Base-by-base conservation (phyloP, 1,140 invertebrate species). In the Leguminivora glycinivorella region DNA sequence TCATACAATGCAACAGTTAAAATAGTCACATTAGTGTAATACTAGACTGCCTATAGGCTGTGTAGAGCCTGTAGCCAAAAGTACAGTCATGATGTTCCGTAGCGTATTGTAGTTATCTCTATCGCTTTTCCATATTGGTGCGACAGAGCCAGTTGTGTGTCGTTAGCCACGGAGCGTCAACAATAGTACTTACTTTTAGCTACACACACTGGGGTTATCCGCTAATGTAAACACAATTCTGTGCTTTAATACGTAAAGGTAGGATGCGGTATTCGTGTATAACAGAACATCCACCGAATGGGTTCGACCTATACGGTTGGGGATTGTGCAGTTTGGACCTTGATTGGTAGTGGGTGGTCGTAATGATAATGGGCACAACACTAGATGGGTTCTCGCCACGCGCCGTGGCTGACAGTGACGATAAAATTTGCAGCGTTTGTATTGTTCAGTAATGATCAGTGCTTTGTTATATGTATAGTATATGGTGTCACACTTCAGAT, bases 1-100 rank as follows among this genome's bases (percentile, higher is more conserved):
- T 14, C 58, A 63, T 29, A 29, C 47, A 52, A 52, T 52, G 47
- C 47, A 22, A n/a, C 56, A 14, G n/a, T 31, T 63, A 29, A 63
- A 63, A n/a, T 63, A 31, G n/a, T 34, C 25, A 22, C 58, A 63
- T 34, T 63, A 63, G 10, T 63, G 25, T 63, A 63, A 63, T 29
- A 63, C 24, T 10, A n/a, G n/a, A n/a, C n/a, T n/a, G n/a, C n/a
- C n/a, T n/a, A n/a, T n/a, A n/a, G n/a, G n/a, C n/a, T n/a, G n/a
- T n/a, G n/a, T n/a, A n/a, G n/a, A n/a, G n/a, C n/a, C n/a, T n/a
- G n/a, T n/a, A n/a, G n/a, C n/a, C n/a, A n/a, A n/a, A n/a, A n/a
- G n/a, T n/a, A n/a, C n/a, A n/a, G n/a, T n/a, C n/a, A n/a, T n/a
- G n/a, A n/a, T n/a, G n/a, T n/a, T n/a, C n/a, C n/a, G n/a, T n/a